phyloP scores from a whole-genome alignment of 1,140 invertebrate species.

The Drosophila bifasciata region DNA sequence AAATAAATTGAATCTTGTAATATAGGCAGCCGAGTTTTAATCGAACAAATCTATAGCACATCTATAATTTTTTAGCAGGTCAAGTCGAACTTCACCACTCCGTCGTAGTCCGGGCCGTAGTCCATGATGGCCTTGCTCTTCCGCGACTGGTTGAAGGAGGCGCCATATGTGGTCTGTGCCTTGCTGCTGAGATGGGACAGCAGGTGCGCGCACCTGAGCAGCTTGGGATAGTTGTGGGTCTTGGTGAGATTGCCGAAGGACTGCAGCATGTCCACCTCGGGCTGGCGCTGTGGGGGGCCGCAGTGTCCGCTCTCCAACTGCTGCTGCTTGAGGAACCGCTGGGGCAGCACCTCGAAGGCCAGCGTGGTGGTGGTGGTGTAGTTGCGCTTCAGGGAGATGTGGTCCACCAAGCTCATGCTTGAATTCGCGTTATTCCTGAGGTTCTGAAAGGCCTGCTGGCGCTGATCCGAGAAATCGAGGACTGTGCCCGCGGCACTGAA shows the following conservation, averaged over 20 bases:
- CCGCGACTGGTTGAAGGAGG: constrained; percentile 9
- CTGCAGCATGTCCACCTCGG: constrained; percentile 38
- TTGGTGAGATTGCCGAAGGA: constrained; percentile 51
- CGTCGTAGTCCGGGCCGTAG: constrained; percentile 31
- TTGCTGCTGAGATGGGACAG: neutral
- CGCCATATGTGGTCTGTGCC: constrained; percentile 27
- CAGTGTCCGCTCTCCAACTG: neutral
- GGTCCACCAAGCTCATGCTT: constrained; percentile 32
- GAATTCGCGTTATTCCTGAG: constrained; percentile 16
- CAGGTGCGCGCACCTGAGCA: neutral
- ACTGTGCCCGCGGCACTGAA: neutral
- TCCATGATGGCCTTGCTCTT: constrained; percentile 1
- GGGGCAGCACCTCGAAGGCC: constrained; percentile 46
- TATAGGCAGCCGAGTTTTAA: constrained; percentile 59
- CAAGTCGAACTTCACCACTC: constrained; percentile 23
- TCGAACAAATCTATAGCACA: neutral
- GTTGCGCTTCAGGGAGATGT: constrained; percentile 23
- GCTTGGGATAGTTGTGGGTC: constrained; percentile 24
- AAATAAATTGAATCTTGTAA: constrained; percentile 84
- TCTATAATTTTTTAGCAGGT: neutral
- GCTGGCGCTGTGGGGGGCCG: constrained; percentile 3
- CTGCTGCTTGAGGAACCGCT: neutral
- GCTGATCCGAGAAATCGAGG: constrained; percentile 21
- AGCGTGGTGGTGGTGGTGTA: constrained; percentile 60
- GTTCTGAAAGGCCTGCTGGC: constrained; percentile 30